A percentile compares a stretch with the other conserved stretches of the same genome.
Conservation (phyloP, 2,797 vertebrate genomes). For the Neoniphon sammara region DNA sequence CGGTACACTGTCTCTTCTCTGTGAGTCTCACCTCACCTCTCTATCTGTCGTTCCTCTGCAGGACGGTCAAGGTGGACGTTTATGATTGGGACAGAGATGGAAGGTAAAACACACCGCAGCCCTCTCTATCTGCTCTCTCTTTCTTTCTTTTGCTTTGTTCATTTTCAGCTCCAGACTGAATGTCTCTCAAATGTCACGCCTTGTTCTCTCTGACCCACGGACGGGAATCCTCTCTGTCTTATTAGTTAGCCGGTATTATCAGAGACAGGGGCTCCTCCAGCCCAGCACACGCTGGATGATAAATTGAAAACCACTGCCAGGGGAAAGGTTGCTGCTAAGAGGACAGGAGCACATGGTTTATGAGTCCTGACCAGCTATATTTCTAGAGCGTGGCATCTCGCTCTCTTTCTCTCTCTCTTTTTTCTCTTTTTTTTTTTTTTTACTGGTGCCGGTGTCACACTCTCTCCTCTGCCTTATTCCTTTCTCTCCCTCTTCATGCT, state of each 20-base stretch:
- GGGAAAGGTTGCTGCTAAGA: conserved; percentile 20
- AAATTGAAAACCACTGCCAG: conserved; percentile 30
- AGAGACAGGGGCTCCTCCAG: conserved; percentile 7
- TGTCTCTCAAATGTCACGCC: conserved; percentile 43
- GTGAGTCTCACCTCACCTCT: conserved; percentile 17
- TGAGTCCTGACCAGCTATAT: not conserved
- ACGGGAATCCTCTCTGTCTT: not conserved
- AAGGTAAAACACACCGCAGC: conserved; percentile 52
- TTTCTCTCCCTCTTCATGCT: not conserved
- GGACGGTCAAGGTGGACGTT: conserved; percentile 92
- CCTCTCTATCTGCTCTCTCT: not conserved
- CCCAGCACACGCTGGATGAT: conserved; percentile 8
- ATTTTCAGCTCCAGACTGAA: conserved; percentile 38
- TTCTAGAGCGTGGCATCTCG: not conserved
- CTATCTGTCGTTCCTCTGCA: conserved; percentile 61
- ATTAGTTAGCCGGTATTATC: conserved; percentile 1
- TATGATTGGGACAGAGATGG: conserved; percentile 90
- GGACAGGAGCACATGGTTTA: conserved; percentile 22
- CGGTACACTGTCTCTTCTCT: not conserved
- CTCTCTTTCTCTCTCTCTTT: conserved; percentile 8
- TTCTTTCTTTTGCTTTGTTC: conserved; percentile 14
- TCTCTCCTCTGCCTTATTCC: not conserved
- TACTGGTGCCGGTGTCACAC: too few relatives aligned
- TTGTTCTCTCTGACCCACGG: conserved; percentile 14
- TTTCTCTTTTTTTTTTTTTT: not conserved